These are phyloP conservation scores for Argyrosomus regius DNA, from an alignment of 2,797 vertebrate species.

Conservation along the genomic window DNA sequence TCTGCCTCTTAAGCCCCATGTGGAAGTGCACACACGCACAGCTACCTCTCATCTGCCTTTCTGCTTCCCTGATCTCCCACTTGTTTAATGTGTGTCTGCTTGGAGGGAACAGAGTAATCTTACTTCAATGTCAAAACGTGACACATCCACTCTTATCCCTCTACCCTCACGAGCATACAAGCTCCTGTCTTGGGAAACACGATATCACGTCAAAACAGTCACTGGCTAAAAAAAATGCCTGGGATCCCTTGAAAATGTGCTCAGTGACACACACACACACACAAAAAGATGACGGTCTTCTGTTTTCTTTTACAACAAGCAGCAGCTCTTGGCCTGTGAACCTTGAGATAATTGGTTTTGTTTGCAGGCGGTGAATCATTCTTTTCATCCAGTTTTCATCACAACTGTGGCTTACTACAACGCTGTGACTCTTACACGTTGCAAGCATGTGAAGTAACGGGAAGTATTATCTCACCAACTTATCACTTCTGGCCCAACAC, in stretches of 20 bases:
- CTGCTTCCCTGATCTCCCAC: conserved; percentile 65
- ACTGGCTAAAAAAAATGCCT: conserved; percentile 56
- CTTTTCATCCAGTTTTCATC: conserved; percentile 56
- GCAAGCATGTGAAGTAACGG: conserved; percentile 40
- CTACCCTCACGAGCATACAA: conserved; percentile 52
- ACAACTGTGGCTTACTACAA: conserved; percentile 29
- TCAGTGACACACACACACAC: conserved; percentile 39
- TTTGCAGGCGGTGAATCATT: conserved; percentile 56
- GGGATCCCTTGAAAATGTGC: conserved; percentile 63
- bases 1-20: conserved; percentile 58
- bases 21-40: conserved; percentile 62
- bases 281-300: conserved; percentile 48
- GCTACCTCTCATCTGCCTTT: conserved; percentile 65
- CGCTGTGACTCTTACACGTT: conserved; percentile 44
- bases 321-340: conserved; percentile 61
- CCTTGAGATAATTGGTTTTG: conserved; percentile 68
- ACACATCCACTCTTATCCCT: conserved; percentile 65
- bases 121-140: conserved; percentile 72
- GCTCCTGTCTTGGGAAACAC: conserved; percentile 73
- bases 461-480: conserved; percentile 59
- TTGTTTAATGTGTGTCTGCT: conserved; percentile 71
- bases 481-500: conserved; percentile 41
- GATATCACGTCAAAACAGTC: conserved; percentile 78
- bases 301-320: conserved; percentile 61
- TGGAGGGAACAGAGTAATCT: conserved; percentile 72